These are phyloP conservation scores for Chinchilla lanigera DNA, from an alignment of 2,113 vertebrate species.

Conservation along the genomic window DNA sequence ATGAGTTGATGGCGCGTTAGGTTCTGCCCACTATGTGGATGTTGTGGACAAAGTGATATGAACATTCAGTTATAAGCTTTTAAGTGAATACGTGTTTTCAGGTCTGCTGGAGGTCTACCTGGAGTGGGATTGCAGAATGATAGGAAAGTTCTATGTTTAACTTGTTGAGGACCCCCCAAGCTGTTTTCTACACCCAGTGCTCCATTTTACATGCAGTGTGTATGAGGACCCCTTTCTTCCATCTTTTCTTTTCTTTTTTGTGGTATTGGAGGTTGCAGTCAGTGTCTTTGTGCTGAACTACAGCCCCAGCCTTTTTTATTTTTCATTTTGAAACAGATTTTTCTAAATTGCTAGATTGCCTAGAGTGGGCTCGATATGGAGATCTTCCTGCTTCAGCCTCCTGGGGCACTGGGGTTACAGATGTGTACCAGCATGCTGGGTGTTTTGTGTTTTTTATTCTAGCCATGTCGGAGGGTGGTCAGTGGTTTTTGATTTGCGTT, in stretches of 20 bases:
- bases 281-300: neutral
- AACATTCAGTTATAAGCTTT: neutral
- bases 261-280: neutral
- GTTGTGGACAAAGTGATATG: neutral
- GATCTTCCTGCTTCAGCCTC: neutral
- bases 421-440: neutral
- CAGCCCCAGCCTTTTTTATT: neutral
- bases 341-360: neutral
- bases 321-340: neutral
- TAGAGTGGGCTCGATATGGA: neutral
- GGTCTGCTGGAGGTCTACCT: neutral
- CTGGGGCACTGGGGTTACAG: neutral
- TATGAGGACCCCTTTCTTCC: neutral
- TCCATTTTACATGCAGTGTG: neutral
- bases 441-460: neutral
- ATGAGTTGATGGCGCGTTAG: neutral
- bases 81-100: neutral
- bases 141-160: neutral
- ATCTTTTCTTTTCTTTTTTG: neutral
- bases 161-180: neutral
- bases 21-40: neutral
- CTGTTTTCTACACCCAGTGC: neutral
- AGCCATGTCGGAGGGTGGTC: neutral
- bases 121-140: neutral
- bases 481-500: slow-evolving; percentile 29